Conservation (phyloP, 2,113 vertebrate species). For the Pelvicachromis taeniatus region DNA sequence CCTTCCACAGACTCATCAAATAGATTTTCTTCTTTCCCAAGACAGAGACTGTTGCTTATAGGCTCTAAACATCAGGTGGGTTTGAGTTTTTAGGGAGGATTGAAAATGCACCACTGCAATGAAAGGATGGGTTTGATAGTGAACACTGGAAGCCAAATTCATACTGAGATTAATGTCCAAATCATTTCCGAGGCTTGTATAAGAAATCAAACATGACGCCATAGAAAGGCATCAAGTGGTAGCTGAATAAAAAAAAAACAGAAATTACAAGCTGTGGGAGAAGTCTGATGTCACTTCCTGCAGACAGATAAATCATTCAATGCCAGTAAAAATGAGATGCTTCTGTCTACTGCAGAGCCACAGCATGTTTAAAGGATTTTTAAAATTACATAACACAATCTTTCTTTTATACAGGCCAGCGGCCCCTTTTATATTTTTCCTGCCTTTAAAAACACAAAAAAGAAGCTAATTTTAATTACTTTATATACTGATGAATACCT, state of each 20-base stretch:
- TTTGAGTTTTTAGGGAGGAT: background rate
- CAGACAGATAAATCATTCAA: background rate
- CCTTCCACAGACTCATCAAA: background rate
- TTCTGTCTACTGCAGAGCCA: background rate
- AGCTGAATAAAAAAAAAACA: background rate
- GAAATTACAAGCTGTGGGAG: background rate
- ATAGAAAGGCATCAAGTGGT: background rate
- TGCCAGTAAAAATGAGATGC: background rate
- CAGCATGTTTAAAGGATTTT: background rate
- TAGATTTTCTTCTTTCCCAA: background rate
- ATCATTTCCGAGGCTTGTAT: background rate
- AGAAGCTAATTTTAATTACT: background rate
- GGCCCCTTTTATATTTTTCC: background rate
- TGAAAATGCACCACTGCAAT: background rate
- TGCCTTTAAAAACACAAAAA: background rate
- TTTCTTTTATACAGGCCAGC: background rate
- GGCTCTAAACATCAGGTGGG: background rate
- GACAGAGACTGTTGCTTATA: background rate
- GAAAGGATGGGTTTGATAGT: background rate
- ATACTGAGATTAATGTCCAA: background rate
- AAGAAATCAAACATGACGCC: accelerated
- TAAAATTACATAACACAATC: background rate
- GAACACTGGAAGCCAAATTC: background rate
- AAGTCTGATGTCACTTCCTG: background rate
- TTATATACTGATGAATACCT: background rate